Evolutionary conservation across 2,113 vertebrate genomes (phyloP), one percentile per base, ranked within the genome.

Genomic region (Heptranchias perlo): DNA sequence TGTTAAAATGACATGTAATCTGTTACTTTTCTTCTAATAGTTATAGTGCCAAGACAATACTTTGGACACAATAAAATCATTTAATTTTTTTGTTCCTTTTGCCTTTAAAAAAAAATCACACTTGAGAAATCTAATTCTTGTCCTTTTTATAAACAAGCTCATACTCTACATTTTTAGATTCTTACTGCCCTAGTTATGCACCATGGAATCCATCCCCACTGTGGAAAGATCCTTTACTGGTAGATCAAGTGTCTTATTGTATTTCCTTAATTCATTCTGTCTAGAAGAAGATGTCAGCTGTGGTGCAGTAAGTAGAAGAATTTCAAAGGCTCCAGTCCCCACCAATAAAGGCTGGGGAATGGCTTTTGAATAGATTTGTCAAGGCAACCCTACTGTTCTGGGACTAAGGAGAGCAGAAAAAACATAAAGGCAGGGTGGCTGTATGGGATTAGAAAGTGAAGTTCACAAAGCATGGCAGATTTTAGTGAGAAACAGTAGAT

Each of bases 181-280:
- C 97, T 97, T 98, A 97, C 97, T 98, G 97, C 97, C 97, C 98
- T 98, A 97, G 97, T 97, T 98, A 98, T 97, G 98, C 98, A 98
- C 98, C 97, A 98, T 97, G 98, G 98, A 98, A 98, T 98, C 97
- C 0, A 96, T 97, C 97, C 97, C 97, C 96, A 97, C 98, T 98
- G 97, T 98, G 97, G 97, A 98, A 98, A 98, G 98, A 98, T 98
- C 98, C 98, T 98, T 98, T 98, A 99, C 98, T 99, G 98, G 98
- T 98, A 98, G 98, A 99, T 99, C 98, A 99, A 99, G 98, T 99
- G 98, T 99, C 98, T 99, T 98, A 99, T 99, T 99, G 98, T 99
- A 98, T 98, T 98, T 98, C 97, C 97, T 98, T 99, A 99, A 99
- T 99, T 99, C 98, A 99, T 99, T 98, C 98, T 98, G 98, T 99